Evolutionary conservation across 2,888 invertebrate species (phyloP).

Genomic region (Phyto melanocephala): DNA sequence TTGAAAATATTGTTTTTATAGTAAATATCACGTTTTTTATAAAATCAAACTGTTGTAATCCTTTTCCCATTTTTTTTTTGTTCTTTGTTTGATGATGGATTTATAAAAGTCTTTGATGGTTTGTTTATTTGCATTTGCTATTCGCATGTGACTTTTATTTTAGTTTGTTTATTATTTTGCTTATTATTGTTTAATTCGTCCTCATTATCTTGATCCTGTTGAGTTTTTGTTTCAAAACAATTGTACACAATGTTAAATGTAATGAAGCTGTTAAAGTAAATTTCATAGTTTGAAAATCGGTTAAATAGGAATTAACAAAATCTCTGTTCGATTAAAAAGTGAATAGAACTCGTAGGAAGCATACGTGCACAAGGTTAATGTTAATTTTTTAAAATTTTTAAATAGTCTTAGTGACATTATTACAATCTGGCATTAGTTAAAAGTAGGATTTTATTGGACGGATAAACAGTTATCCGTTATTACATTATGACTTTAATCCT

Average conservation of each 20-base stretch:
- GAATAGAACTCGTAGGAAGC: too few relatives aligned
- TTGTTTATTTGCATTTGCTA: neutral
- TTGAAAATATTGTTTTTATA: constrained; percentile 15
- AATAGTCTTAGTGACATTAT: too few relatives aligned
- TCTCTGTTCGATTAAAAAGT: too few relatives aligned
- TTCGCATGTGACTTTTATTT: constrained; percentile 26
- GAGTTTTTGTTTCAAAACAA: constrained; percentile 21
- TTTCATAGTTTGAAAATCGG: too few relatives aligned
- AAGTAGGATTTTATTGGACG: too few relatives aligned
- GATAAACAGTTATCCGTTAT: too few relatives aligned
- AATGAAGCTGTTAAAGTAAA: too few relatives aligned
- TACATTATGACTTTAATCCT: too few relatives aligned
- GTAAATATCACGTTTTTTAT: constrained; percentile 49
- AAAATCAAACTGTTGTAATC: constrained; percentile 58
- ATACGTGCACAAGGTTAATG: too few relatives aligned
- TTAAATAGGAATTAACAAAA: too few relatives aligned
- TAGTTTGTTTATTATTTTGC: neutral
- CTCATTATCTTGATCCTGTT: constrained; percentile 3
- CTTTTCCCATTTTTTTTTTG: constrained; percentile 1
- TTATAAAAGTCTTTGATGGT: neutral
- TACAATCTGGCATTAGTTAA: too few relatives aligned
- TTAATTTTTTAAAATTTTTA: too few relatives aligned
- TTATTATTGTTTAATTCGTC: constrained; percentile 5
- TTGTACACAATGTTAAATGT: neutral
- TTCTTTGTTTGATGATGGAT: neutral